phyloP scores from a whole-genome alignment of 2,888 invertebrate species.

The Chelonus formosanus region DNA sequence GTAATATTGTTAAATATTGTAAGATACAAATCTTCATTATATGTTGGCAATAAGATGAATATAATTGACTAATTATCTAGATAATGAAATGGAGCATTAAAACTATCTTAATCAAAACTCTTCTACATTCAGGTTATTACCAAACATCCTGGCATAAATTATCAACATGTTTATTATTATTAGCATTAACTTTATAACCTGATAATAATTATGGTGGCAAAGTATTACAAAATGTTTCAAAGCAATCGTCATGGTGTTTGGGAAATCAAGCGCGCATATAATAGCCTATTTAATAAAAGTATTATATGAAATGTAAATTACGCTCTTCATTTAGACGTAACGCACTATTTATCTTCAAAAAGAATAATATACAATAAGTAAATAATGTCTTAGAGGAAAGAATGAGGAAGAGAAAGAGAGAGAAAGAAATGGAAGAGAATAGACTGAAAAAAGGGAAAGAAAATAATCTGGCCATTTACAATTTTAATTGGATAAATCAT shows the following conservation, averaged over 20 bases:
- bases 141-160: neutral
- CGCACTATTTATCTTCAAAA: conserved; percentile 38
- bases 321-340: conserved; percentile 12
- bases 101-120: conserved; percentile 12
- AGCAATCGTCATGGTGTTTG: neutral
- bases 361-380: conserved; percentile 39
- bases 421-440: conserved; percentile 1
- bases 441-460: conserved; percentile 2
- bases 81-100: no score
- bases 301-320: conserved; percentile 11
- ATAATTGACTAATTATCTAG: no score
- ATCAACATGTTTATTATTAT: conserved; percentile 2
- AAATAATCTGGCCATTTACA: conserved; percentile 38
- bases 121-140: neutral
- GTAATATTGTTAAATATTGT: no score
- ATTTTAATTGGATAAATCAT: conserved; percentile 55
- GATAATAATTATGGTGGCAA: conserved; percentile 4
- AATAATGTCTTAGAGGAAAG: neutral
- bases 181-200: conserved; percentile 9
- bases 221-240: neutral
- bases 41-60: no score
- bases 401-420: conserved; percentile 27
- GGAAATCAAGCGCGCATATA: neutral
- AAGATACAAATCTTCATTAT: no score
- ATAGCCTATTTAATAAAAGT: neutral